phyloP scores from a whole-genome alignment of 2,888 invertebrate genomes.

The Periphyllus acericola region DNA sequence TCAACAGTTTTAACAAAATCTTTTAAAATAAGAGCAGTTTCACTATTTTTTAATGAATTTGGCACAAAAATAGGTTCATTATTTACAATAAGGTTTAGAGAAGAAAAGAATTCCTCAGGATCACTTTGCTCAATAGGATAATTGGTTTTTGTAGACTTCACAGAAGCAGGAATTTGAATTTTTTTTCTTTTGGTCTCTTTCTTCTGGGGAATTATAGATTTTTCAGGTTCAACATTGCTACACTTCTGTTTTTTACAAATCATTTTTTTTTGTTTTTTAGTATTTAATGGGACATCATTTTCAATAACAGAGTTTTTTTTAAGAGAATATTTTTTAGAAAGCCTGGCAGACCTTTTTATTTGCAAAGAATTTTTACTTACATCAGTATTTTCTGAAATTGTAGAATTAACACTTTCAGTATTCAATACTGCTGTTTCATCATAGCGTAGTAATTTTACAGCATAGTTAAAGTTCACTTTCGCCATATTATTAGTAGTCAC shows the following conservation, averaged over 20 bases:
- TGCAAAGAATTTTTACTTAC: not conserved
- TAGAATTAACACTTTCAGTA: not conserved
- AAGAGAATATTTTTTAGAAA: not conserved
- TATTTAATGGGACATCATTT: not conserved
- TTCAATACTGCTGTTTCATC: not conserved
- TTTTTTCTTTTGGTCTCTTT: not conserved
- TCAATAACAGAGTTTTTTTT: not conserved
- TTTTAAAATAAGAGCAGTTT: not conserved
- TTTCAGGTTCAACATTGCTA: not conserved
- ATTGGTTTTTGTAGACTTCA: not conserved
- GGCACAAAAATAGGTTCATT: not conserved
- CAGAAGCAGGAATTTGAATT: not conserved
- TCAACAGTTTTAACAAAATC: not conserved
- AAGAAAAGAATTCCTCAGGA: not conserved
- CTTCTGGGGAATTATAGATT: not conserved
- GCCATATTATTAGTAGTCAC: not conserved
- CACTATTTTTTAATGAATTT: not conserved
- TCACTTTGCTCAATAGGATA: slow-evolving; percentile 1
- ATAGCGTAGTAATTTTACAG: not conserved
- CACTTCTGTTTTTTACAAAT: not conserved
- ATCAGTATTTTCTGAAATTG: not conserved
- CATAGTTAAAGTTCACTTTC: not conserved
- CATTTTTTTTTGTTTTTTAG: slow-evolving; percentile 5
- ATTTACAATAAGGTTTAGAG: not conserved
- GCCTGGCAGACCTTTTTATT: not conserved